Base-by-base conservation (phyloP, 2,888 invertebrate species). In the Eupeodes latifasciatus region DNA sequence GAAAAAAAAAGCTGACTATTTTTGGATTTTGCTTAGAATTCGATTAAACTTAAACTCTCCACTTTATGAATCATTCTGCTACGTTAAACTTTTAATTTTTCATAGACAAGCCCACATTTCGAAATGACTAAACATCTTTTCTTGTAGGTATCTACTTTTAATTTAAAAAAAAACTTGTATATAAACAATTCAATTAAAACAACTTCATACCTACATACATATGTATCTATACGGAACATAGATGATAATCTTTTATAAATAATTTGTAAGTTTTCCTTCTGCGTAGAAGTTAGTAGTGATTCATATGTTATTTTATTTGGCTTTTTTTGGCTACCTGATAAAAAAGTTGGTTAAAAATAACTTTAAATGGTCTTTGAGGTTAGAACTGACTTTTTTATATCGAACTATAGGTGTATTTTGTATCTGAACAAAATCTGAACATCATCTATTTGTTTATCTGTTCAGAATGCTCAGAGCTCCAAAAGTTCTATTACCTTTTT, bases 101-200 rank as follows among this genome's bases (percentile, higher is more conserved):
- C 14, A 36, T 67, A 36, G 53, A 53, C 36, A n/a, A 69, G 36
- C 53, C 69, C 36, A 53, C 69, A 53, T 69, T 53, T 5, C 6
- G 36, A 27, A 53, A 36, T 69, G 53, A 69, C 69, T 69, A 53
- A 69, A 69, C 67, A 6, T 27, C 27, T 49, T 64, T 47, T 36
- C 10, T 40, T 34, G 36, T 61, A n/a, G n/a, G n/a, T n/a, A 36
- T 34, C 34, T 59, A 12, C 2, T 47, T 1, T 47, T 12, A 5
- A 12, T 44, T 66, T 9, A 66, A 12, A 5, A 67, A 51, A 51
- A 9, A 67, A 61, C 61, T 36, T 40, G 16, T 40, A 9, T 40
- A 40, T 19, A 14, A 47, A 51, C 49, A 49, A 34, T n/a, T 49
- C 7, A 67, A 34, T 19, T 36, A 27, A 66, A 19, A 19, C 16